Base-by-base conservation (phyloP, 2,888 invertebrate species). In the Himalopsyche japonica region DNA sequence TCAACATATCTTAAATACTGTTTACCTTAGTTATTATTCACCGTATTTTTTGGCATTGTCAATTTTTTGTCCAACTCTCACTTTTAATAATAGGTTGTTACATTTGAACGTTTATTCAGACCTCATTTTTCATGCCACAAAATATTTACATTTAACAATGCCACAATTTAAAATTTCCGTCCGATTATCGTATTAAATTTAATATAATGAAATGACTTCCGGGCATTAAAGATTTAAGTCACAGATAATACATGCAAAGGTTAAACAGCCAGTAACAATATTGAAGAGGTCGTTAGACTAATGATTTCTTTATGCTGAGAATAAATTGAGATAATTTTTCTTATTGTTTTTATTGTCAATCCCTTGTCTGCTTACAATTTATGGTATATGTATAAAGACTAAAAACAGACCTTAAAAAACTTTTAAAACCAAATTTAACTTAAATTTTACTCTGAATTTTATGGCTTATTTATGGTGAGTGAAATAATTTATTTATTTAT, bases 141-240 rank as follows among this genome's bases (percentile, higher is more conserved):
- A 70, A 70, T 70, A 70, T 70, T 70, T 70, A 70, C 70, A 15
- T 70, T 70, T 70, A 70, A 70, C 70, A 70, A 70, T 70, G 70
- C 70, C 70, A 70, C 70, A 70, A 70, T 70, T 70, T 70, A 70
- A 70, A 70, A 70, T 70, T 70, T 70, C 70, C 70, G 70, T 70
- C 27, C 70, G 15, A 70, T 70, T 70, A 70, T 70, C 70, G 70
- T 27, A 70, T 70, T 70, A 70, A 70, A 70, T 70, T 70, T 70
- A 70, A 70, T 70, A 70, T 70, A 70, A 70, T 70, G 70, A 70
- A 70, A 70, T 27, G 70, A 70, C 70, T 70, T 70, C 70, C 70
- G 70, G 70, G 70, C 70, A 70, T 70, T 70, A 70, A 70, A 70
- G 27, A 70, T 70, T 70, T 70, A 70, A 70, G 70, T 70, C 70